Base-by-base conservation (phyloP, 1,140 invertebrate genomes). In the Caenorhabditis inopinata region DNA sequence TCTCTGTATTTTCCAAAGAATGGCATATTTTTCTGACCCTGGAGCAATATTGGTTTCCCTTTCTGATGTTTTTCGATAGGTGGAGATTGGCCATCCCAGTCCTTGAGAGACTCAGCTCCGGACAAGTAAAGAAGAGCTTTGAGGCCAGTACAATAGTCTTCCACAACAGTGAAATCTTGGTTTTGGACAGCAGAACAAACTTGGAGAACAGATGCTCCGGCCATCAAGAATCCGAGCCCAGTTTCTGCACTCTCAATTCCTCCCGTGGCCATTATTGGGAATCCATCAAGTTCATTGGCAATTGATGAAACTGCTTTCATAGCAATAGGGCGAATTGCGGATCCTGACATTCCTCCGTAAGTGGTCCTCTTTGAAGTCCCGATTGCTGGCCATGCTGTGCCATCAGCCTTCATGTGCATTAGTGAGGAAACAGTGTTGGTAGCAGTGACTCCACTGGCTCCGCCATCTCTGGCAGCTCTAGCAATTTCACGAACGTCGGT, bases 151-250 rank as follows among this genome's bases (percentile, higher is more conserved):
- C 97, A 98, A 89, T 98, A 96, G 14, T 97, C 87, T 29, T 88
- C 76, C 16, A 89, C 78, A 16, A 89, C 85, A 12, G 91, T 91
- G 83, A 90, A 91, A 77, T 91, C 91, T 82, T 99, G 97, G 90
- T 99, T 99, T 89, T 99, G 97, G 16, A 99, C 92, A 6, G 96
- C 95, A 88, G 95, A 97, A 89, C 96, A 94, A 73, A 97, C 92
- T 93, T 95, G 96, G 0, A 98, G 89, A 25, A 95, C 93, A 4
- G 93, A 92, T 7, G 96, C 95, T 9, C 96, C 96, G 80, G 93
- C 94, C 87, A 95, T 92, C 5, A 99, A 89, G 88, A 96, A 99
- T 89, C 98, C 95, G 0, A 98, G 88, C 0, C 94, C 94, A 29
- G 93, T 93, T 83, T 98, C 95, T 0, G 96, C 96, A 0, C 95